Percentiles rank a stretch among this genome's conserved stretches.
Evolutionary conservation across 2,888 invertebrate species (phyloP).

Genomic region (Selenia dentaria): DNA sequence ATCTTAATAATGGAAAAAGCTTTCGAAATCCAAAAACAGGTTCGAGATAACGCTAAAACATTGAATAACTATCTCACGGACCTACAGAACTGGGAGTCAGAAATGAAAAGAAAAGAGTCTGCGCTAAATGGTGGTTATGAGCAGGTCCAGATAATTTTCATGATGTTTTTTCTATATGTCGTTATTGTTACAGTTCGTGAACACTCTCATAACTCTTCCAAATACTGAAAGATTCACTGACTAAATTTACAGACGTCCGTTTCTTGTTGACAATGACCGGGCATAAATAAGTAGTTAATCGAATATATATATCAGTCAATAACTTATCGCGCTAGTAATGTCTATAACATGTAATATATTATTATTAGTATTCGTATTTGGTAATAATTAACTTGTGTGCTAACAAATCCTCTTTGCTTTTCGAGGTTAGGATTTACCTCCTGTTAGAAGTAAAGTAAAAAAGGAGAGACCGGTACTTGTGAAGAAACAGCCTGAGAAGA

Average conservation of each 20-base stretch:
- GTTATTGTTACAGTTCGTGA: not conserved
- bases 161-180: conserved; percentile 11
- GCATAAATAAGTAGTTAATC: not conserved
- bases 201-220: not conserved
- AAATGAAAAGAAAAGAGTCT: conserved; percentile 89
- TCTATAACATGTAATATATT: too few relatives aligned
- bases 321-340: not conserved
- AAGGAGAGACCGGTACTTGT: conserved; percentile 62
- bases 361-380: not conserved
- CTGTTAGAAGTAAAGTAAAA: conserved; percentile 78
- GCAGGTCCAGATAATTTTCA: conserved; percentile 63
- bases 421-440: conserved; percentile 75
- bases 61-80: conserved; percentile 89
- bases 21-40: conserved; percentile 88
- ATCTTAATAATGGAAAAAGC: conserved; percentile 83
- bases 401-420: conserved; percentile 22
- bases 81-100: conserved; percentile 88
- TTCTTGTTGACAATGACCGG: conserved; percentile 2
- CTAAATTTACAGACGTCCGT: too few relatives aligned
- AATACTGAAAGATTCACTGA: too few relatives aligned
- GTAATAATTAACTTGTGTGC: not conserved
- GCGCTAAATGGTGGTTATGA: conserved; percentile 77
- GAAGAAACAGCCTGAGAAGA: conserved; percentile 62
- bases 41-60: conserved; percentile 89
- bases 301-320: too few relatives aligned